Evolutionary conservation across 1,140 invertebrate species (phyloP), one percentile per base, ranked within the genome.

Genomic region (Diachasma alloeum): DNA sequence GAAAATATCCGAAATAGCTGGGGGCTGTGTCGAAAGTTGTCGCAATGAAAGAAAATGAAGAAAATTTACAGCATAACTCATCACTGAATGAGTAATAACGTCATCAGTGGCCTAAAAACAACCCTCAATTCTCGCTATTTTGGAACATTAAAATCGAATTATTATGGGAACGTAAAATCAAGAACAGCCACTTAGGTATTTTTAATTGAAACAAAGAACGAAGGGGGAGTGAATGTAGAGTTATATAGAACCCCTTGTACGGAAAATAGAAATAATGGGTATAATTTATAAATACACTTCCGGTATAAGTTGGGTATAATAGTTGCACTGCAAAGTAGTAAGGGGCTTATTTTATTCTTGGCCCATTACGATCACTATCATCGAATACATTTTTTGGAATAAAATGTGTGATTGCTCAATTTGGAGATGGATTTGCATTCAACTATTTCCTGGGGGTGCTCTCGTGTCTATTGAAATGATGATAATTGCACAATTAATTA

Each of bases 261-360:
- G 19, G 24, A 63, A 63, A 63, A 63, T 63, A 63, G 59, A 63
- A 63, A 63, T 63, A 63, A 63, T 63, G 24, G 59, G 4, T 13
- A 13, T 63, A 24, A 63, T 63, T 63, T 63, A 63, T 63, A 63
- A 63, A 63, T 63, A 63, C 59, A 63, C 59, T 63, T 63, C 59
- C 59, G 59, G 59, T 63, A 26, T 63, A 63, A 63, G 22, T 63
- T 63, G 10, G 59, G 4, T 26, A 63, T 63, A 63, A 63, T 63
- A 63, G 59, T 63, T 63, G 19, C 24, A 31, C 48, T 53, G 24
- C 59, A 63, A 31, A 63, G 24, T 31, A 26, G 59, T 63, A 13
- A 19, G n/a, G 53, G 19, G 15, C 13, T 63, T 31, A 26, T 63
- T 63, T 26, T 26, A n/a, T 31, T 26, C 13, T 63, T 31, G n/a